Percentiles rank a stretch among this genome's conserved stretches.
Evolutionary conservation across 2,888 invertebrate genomes (phyloP).

Genomic region (Lymantria dispar): DNA sequence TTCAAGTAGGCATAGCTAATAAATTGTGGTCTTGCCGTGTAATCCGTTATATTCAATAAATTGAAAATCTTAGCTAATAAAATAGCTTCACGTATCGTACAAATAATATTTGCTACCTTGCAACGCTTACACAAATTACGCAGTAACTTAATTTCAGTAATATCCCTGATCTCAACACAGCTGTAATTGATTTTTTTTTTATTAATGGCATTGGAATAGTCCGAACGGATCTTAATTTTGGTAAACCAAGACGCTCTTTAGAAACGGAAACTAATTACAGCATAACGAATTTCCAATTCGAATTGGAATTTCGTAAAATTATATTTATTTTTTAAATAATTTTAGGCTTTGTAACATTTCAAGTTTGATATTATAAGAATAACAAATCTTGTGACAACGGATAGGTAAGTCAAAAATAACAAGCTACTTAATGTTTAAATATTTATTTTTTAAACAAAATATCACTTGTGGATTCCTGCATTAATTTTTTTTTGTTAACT

Average conservation of each 20-base stretch:
- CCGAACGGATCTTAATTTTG: not conserved
- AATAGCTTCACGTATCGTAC: slow-evolving; percentile 17
- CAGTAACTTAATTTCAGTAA: not conserved
- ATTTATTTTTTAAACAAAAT: too few relatives aligned
- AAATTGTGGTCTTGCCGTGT: not conserved
- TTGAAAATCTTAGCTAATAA: slow-evolving; percentile 5
- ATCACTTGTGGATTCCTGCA: too few relatives aligned
- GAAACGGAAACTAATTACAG: not conserved
- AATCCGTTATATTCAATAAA: not conserved
- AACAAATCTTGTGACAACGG: too few relatives aligned
- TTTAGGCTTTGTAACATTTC: too few relatives aligned
- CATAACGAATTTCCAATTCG: not conserved
- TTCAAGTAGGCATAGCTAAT: not conserved
- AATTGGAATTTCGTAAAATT: not conserved
- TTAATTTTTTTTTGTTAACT: too few relatives aligned
- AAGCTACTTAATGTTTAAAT: too few relatives aligned
- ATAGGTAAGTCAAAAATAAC: too few relatives aligned
- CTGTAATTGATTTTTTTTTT: not conserved
- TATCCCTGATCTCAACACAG: not conserved
- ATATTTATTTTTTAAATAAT: too few relatives aligned
- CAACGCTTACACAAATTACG: not conserved
- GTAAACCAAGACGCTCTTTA: not conserved
- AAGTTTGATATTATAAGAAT: too few relatives aligned
- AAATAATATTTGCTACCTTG: not conserved
- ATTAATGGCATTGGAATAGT: not conserved